A percentile compares a stretch with the other conserved stretches of the same genome.
Evolutionary conservation across 2,797 vertebrate species (phyloP).

Genomic region (Thripadectes ignobilis): DNA sequence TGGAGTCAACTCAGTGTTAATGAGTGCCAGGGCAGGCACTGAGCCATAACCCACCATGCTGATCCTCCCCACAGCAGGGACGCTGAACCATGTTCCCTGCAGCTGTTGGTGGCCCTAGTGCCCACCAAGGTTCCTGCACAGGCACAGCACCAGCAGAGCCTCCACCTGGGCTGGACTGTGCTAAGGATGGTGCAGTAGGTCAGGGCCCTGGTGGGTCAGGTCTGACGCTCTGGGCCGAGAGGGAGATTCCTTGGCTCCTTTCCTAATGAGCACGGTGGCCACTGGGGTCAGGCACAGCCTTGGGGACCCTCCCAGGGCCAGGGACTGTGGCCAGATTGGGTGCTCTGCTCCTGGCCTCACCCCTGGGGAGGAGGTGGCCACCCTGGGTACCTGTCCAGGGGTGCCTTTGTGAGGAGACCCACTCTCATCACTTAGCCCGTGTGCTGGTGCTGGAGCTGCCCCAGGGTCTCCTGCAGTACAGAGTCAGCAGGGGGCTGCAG

Average conservation of each 20-base stretch:
- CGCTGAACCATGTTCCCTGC: accelerated
- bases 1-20: not conserved
- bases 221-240: not conserved
- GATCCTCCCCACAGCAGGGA: accelerated
- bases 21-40: too few species aligned
- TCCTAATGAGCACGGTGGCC: accelerated
- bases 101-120: not conserved
- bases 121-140: not conserved
- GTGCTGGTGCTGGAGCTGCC: not conserved
- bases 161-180: not conserved
- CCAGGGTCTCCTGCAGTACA: accelerated
- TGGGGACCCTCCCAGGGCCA: accelerated
- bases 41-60: not conserved
- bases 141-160: not conserved
- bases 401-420: too few species aligned
- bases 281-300: accelerated
- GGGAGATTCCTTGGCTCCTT: not conserved
- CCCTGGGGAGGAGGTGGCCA: too few species aligned
- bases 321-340: too few species aligned
- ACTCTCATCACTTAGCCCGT: accelerated
- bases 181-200: not conserved
- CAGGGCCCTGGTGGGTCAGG: accelerated
- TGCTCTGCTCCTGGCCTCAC: not conserved
- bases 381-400: not conserved
- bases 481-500: too few species aligned